phyloP scores from a whole-genome alignment of 2,113 vertebrate genomes.

The Prinia subflava region DNA sequence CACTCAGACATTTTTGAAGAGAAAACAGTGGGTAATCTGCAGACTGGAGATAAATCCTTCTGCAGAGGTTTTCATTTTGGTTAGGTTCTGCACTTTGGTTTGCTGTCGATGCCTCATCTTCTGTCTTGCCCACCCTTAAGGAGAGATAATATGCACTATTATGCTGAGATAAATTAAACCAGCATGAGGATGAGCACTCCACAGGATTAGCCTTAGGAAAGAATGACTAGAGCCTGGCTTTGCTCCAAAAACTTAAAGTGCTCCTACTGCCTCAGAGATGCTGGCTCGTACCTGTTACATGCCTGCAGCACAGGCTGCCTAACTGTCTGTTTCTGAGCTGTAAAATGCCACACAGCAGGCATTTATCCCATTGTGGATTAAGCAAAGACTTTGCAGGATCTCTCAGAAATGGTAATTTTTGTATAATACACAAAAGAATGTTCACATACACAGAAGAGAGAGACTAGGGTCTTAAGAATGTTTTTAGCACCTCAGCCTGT shows the following conservation, averaged over 20 bases:
- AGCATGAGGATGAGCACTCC: background rate
- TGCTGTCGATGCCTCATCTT: background rate
- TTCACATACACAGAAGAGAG: background rate
- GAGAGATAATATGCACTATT: background rate
- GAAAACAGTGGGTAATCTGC: background rate
- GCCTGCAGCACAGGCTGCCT: background rate
- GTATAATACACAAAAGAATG: too few relatives aligned
- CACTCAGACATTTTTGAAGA: background rate
- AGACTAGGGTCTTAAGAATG: background rate
- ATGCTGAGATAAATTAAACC: background rate
- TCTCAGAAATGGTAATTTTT: background rate
- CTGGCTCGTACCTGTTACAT: background rate
- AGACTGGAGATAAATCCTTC: background rate
- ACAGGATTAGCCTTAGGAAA: constrained; percentile 9
- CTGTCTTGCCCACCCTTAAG: background rate
- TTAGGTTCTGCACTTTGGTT: background rate
- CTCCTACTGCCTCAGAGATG: background rate
- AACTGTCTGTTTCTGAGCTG: background rate
- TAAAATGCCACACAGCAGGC: background rate
- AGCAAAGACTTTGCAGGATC: background rate
- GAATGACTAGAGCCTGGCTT: constrained; percentile 16
- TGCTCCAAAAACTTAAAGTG: constrained; percentile 9
- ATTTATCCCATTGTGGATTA: background rate
- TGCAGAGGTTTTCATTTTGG: background rate
- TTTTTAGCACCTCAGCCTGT: background rate